Conservation (phyloP, 64 coral and sea anemone species). For the Platygyra sinensis region DNA sequence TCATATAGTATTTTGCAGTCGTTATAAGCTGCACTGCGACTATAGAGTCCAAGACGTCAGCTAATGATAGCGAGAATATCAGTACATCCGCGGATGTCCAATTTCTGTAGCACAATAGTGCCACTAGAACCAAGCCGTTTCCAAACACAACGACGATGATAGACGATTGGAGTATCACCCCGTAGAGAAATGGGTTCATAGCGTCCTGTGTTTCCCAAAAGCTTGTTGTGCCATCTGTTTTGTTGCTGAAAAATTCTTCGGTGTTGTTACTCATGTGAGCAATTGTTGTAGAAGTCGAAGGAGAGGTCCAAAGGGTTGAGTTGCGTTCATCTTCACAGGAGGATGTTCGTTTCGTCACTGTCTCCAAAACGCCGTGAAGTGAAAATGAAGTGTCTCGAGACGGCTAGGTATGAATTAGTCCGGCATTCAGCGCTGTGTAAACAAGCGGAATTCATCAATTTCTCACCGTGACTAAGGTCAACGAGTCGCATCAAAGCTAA, state of each 20-base stretch:
- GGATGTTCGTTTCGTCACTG: not conserved
- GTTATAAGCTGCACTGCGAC: conserved; percentile 77
- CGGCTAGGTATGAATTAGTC: not conserved
- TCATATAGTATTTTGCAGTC: conserved; percentile 77
- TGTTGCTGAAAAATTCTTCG: not conserved
- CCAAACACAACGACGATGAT: conserved; percentile 56
- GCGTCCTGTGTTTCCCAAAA: not conserved
- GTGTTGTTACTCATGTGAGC: not conserved
- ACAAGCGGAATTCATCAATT: conserved; percentile 32
- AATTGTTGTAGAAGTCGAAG: not conserved
- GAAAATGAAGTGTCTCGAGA: not conserved
- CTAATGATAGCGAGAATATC: conserved; percentile 77
- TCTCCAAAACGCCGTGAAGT: not conserved
- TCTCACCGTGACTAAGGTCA: not conserved
- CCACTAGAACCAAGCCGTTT: conserved; percentile 70
- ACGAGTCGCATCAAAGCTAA: not conserved
- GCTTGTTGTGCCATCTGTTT: not conserved
- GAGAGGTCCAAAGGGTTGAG: not conserved
- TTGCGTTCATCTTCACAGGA: not conserved
- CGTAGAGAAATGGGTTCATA: conserved; percentile 33
- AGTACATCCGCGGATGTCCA: conserved; percentile 80
- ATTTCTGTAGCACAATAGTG: conserved; percentile 61
- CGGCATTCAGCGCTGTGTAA: not conserved
- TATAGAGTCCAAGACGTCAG: conserved; percentile 83
- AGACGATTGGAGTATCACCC: conserved; percentile 58